A percentile compares a stretch with the other conserved stretches of the same genome.
Conservation (phyloP, 2,888 invertebrate genomes). For the Pterostichus madidus region DNA sequence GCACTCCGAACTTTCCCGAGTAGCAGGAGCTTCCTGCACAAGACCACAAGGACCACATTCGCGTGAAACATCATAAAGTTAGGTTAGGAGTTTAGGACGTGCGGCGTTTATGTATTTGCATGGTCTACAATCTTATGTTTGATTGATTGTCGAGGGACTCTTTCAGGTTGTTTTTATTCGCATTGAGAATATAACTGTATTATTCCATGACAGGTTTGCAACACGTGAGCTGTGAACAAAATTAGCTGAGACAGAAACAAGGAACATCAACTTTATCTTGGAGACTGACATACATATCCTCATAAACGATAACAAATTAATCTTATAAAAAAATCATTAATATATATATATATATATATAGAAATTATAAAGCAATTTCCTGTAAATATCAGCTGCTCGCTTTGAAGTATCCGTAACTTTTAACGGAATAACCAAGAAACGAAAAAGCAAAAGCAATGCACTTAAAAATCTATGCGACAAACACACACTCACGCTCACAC, state of each 20-base stretch:
- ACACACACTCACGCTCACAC: neutral
- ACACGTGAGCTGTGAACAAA: constrained; percentile 30
- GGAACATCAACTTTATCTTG: too few species aligned
- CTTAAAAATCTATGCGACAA: constrained; percentile 3
- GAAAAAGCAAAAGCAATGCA: neutral
- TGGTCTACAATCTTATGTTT: constrained; percentile 48
- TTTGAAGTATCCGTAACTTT: too few species aligned
- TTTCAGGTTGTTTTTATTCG: constrained; percentile 53
- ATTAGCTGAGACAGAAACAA: neutral
- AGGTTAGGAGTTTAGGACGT: neutral
- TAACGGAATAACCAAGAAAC: too few species aligned
- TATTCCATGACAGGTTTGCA: constrained; percentile 43
- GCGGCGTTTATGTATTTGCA: constrained; percentile 59
- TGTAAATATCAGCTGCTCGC: too few species aligned
- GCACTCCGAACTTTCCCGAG: neutral
- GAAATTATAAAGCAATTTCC: too few species aligned
- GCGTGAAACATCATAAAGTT: constrained; percentile 24
- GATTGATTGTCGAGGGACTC: constrained; percentile 55
- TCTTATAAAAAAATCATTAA: too few species aligned
- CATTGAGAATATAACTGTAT: constrained; percentile 43
- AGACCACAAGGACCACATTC: constrained; percentile 12
- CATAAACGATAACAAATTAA: too few species aligned
- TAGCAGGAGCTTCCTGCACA: neutral
- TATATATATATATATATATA: too few species aligned
- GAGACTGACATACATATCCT: too few species aligned